Evolutionary conservation across 2,113 vertebrate genomes (phyloP).

Genomic region (Ciconia stormi): DNA sequence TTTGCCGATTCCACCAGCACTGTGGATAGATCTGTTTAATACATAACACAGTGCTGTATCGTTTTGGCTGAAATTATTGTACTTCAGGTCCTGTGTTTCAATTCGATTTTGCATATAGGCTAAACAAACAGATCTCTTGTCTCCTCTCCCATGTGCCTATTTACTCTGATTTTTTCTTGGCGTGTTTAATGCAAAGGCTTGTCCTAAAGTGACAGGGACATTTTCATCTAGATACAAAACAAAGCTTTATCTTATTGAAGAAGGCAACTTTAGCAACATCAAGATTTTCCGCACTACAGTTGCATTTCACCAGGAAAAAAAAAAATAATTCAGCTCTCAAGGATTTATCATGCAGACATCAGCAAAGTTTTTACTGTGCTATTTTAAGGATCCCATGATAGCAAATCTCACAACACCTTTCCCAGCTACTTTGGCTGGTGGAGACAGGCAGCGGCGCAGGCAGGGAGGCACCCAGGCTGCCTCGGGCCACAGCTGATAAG

Average conservation of each 20-base stretch:
- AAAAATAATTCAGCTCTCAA: not conserved
- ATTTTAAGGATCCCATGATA: not conserved
- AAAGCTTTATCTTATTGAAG: not conserved
- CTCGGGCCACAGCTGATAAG: not conserved
- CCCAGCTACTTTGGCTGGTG: not conserved
- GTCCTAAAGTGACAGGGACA: not conserved
- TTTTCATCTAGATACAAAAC: not conserved
- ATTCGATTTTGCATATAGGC: not conserved
- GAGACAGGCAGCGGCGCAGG: rapidly evolving
- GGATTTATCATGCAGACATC: not conserved
- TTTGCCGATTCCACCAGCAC: not conserved
- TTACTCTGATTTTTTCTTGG: not conserved
- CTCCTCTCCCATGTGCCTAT: not conserved
- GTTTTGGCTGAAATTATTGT: not conserved
- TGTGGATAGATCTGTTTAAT: not conserved
- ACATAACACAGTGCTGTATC: not conserved
- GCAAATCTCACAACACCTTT: not conserved
- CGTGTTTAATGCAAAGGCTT: not conserved
- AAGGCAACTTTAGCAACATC: not conserved
- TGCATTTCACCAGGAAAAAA: not conserved
- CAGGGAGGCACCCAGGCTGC: not conserved
- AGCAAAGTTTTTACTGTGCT: not conserved
- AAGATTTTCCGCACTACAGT: not conserved
- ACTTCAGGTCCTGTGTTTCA: not conserved
- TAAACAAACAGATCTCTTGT: not conserved